A percentile compares a stretch with the other conserved stretches of the same genome.
phyloP scores from a whole-genome alignment of 2,888 invertebrate species.

The Chymomyza fuscimana region DNA sequence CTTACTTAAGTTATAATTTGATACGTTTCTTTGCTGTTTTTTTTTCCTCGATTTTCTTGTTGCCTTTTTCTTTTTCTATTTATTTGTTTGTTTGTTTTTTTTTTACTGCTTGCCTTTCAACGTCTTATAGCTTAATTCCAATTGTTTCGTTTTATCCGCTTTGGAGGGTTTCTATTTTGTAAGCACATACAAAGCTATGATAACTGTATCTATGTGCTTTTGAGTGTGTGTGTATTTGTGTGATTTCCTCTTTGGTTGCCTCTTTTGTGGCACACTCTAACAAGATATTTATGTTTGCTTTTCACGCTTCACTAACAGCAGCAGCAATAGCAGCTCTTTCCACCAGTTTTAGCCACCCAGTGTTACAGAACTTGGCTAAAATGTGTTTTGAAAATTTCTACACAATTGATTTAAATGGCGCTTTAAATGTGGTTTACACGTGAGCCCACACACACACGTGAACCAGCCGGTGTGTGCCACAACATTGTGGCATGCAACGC shows the following conservation, averaged over 20 bases:
- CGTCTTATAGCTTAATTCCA: slow-evolving; percentile 55
- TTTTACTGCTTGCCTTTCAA: slow-evolving; percentile 19
- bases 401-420: slow-evolving; percentile 70
- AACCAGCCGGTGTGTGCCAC: too few relatives aligned
- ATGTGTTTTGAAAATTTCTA: slow-evolving; percentile 58
- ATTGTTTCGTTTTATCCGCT: slow-evolving; percentile 50
- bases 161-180: slow-evolving; percentile 47
- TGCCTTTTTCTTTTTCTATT: slow-evolving; percentile 5
- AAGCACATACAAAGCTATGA: slow-evolving; percentile 51
- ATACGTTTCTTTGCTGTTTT: slow-evolving; percentile 44
- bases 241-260: slow-evolving; percentile 39
- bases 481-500: background rate
- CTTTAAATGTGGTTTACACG: slow-evolving; percentile 37
- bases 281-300: slow-evolving; percentile 69
- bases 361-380: slow-evolving; percentile 27
- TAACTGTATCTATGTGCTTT: slow-evolving; percentile 46
- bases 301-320: slow-evolving; percentile 59
- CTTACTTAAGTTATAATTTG: slow-evolving; percentile 61
- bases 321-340: slow-evolving; percentile 11
- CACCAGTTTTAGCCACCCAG: slow-evolving; percentile 1
- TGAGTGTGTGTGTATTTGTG: slow-evolving; percentile 11
- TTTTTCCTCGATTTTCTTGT: slow-evolving; percentile 4
- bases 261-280: slow-evolving; percentile 39
- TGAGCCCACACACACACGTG: background rate
- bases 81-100: slow-evolving; percentile 33